Evolutionary conservation across 2,888 invertebrate species (phyloP).

Genomic region (Epistrophe grossulariae): DNA sequence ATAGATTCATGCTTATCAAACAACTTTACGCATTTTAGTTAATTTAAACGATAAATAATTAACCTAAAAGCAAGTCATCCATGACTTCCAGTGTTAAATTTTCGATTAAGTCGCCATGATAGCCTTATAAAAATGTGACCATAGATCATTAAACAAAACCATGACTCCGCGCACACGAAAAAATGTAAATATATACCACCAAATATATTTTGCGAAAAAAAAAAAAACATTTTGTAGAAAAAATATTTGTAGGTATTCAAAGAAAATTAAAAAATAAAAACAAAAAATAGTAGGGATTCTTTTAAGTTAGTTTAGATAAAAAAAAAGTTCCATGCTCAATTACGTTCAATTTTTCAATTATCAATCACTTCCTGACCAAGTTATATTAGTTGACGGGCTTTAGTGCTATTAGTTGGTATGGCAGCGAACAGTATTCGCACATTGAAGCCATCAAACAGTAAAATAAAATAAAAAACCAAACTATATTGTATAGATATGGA

Average conservation of each 20-base stretch:
- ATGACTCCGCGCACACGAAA: slow-evolving; percentile 1
- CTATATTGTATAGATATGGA: not conserved
- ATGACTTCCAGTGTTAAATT: slow-evolving; percentile 64
- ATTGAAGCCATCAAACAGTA: slow-evolving; percentile 14
- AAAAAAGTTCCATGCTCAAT: slow-evolving; percentile 49
- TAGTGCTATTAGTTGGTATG: not conserved
- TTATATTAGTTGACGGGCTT: slow-evolving; percentile 6
- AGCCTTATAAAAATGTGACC: slow-evolving; percentile 6
- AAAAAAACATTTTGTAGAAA: not conserved
- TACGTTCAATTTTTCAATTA: slow-evolving; percentile 68
- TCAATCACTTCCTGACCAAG: slow-evolving; percentile 65
- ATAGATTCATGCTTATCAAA: not conserved
- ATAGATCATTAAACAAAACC: slow-evolving; percentile 54
- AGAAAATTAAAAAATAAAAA: not conserved
- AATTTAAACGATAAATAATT: slow-evolving; percentile 19
- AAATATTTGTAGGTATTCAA: not conserved
- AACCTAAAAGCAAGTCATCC: slow-evolving; percentile 53
- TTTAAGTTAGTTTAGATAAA: not conserved
- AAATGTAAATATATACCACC: not conserved
- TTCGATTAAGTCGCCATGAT: slow-evolving; percentile 46
- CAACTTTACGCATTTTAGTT: not conserved
- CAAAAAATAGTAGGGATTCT: not conserved
- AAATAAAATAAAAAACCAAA: not conserved
- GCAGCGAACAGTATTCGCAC: slow-evolving; percentile 9
- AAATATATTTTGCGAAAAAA: not conserved